Conservation (phyloP, 2,888 invertebrate species). For the Adelognathus sp. region DNA sequence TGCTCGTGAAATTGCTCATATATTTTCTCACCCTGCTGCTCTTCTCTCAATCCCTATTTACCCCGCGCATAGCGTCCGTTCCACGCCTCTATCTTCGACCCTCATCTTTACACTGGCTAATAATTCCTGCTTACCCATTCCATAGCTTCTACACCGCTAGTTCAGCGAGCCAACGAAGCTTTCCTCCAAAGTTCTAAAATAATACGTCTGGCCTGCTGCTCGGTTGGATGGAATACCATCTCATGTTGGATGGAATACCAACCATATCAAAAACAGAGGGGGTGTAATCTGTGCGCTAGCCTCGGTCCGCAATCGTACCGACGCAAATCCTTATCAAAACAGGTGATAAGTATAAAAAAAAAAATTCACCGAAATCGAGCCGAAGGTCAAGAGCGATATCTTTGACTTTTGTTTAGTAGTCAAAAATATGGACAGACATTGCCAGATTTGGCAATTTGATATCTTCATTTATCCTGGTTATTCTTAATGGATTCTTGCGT, state of each 20-base stretch:
- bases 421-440: neutral
- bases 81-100: conserved; percentile 5
- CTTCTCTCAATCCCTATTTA: neutral
- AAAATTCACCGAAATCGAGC: neutral
- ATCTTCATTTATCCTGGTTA: neutral
- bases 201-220: neutral
- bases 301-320: too few species aligned
- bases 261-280: conserved; percentile 60
- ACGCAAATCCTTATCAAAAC: too few species aligned
- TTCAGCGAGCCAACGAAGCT: conserved; percentile 23
- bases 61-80: neutral
- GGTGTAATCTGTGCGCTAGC: too few species aligned
- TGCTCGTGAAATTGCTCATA: conserved; percentile 16
- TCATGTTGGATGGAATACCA: neutral
- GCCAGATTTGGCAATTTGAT: neutral
- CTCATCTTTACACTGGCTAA: conserved; percentile 6
- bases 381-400: neutral
- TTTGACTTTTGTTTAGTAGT: neutral
- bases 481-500: too few species aligned
- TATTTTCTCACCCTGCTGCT: neutral
- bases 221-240: neutral
- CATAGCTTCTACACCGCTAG: conserved; percentile 1
- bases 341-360: too few species aligned
- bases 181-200: conserved; percentile 19
- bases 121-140: conserved; percentile 10